These are phyloP conservation scores for Ameiurus melas DNA, from an alignment of 2,113 vertebrate genomes.

Conservation along the genomic window DNA sequence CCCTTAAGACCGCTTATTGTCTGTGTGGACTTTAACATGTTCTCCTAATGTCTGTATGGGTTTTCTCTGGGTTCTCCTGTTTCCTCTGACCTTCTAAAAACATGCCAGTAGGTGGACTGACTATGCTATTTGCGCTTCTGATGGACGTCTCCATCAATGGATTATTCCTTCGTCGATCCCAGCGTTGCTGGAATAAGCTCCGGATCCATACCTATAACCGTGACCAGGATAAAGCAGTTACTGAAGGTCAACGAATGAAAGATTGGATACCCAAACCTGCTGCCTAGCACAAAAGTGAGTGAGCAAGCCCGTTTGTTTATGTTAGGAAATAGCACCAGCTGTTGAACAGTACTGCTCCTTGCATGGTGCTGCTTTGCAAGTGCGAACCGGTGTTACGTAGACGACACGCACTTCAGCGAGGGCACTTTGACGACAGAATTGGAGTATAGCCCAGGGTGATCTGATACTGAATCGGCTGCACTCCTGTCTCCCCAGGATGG, in stretches of 20 bases:
- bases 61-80: neutral
- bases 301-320: neutral
- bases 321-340: neutral
- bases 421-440: neutral
- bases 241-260: neutral
- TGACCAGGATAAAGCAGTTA: neutral
- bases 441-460: neutral
- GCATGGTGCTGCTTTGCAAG: neutral
- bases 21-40: neutral
- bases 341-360: neutral
- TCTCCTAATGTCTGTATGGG: neutral
- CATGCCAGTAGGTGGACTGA: neutral
- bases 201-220: neutral
- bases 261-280: neutral
- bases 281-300: neutral
- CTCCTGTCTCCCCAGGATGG: conserved; percentile 20
- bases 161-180: neutral
- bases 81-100: neutral
- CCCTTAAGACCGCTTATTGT: neutral
- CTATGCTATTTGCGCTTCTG: neutral
- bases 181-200: neutral
- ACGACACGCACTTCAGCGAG: neutral
- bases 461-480: neutral
- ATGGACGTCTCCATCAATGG: neutral
- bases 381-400: neutral